phyloP scores from a whole-genome alignment of 2,888 invertebrate genomes.

The Synergus laeviventris region DNA sequence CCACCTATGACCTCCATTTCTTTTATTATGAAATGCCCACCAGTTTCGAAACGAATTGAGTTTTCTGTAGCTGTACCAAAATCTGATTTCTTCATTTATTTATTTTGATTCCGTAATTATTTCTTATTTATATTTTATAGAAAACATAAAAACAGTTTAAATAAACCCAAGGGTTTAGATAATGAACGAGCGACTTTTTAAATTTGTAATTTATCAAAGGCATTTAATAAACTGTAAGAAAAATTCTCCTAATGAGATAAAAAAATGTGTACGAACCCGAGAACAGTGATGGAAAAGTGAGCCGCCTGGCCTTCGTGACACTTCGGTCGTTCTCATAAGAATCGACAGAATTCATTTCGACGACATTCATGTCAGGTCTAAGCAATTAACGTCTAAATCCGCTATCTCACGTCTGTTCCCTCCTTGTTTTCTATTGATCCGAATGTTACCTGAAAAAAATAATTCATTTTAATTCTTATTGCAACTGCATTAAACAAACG shows the following conservation, averaged over 20 bases:
- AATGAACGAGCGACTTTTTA: background rate
- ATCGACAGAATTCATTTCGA: conserved; percentile 56
- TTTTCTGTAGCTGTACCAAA: background rate
- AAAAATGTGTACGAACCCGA: conserved; percentile 57
- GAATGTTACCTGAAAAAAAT: conserved; percentile 21
- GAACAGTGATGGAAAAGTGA: conserved; percentile 66
- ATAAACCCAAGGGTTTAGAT: background rate
- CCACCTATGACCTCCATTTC: background rate
- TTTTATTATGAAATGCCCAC: background rate
- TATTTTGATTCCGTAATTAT: background rate
- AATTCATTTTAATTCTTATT: conserved; percentile 22
- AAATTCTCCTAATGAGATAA: background rate
- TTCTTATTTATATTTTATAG: no score
- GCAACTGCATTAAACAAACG: conserved; percentile 4
- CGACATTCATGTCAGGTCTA: conserved; percentile 24
- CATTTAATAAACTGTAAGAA: background rate
- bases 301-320: conserved; percentile 70
- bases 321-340: conserved; percentile 58
- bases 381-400: conserved; percentile 33
- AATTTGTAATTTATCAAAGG: background rate
- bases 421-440: conserved; percentile 21
- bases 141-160: no score
- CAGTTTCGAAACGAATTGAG: background rate
- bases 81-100: conserved; percentile 15
- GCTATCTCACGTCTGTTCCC: conserved; percentile 18